phyloP scores from a whole-genome alignment of 1,140 invertebrate species.

The Zaprionus inermis region DNA sequence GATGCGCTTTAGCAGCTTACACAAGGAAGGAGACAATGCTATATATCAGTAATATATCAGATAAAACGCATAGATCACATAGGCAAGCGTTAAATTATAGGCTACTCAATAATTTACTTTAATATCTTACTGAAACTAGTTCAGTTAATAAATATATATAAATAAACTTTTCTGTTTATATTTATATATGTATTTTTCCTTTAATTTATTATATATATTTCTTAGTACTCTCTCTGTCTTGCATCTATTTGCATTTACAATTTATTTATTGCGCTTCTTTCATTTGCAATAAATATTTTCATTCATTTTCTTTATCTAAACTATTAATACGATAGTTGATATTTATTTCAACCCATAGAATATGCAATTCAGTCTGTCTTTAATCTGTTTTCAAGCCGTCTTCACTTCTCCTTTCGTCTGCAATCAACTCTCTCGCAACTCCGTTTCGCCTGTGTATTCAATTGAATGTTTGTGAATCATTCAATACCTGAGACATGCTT shows the following conservation, averaged over 20 bases:
- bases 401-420: no score
- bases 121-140: no score
- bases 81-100: no score
- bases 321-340: no score
- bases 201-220: neutral
- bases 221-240: neutral
- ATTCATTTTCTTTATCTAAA: no score
- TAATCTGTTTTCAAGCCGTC: neutral
- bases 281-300: no score
- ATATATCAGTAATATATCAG: no score
- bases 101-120: no score
- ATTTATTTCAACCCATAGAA: neutral
- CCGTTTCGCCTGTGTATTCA: neutral
- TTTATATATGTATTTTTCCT: neutral
- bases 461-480: constrained; percentile 3
- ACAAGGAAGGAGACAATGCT: neutral
- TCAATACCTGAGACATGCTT: neutral
- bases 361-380: neutral
- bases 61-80: no score
- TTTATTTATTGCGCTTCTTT: no score
- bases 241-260: neutral
- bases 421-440: neutral
- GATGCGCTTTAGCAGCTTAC: neutral
- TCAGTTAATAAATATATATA: no score
- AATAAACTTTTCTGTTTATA: no score